Evolutionary conservation across 2,113 vertebrate genomes (phyloP).

Genomic region (Boulengeromyrus knoepffleri): DNA sequence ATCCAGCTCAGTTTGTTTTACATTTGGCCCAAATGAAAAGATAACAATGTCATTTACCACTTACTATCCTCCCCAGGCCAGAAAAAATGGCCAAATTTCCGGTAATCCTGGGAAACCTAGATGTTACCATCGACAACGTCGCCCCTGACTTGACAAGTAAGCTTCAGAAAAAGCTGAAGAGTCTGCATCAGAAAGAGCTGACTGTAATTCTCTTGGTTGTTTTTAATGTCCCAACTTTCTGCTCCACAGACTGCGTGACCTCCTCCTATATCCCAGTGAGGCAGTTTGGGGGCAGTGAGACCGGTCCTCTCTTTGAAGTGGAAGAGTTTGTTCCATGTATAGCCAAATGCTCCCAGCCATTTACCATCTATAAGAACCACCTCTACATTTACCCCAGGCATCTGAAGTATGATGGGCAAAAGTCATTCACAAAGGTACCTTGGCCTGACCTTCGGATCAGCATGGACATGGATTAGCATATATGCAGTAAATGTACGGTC

Average conservation of each 20-base stretch:
- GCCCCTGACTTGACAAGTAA: conserved; percentile 88
- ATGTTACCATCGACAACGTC: conserved; percentile 89
- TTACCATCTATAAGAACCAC: conserved; percentile 95
- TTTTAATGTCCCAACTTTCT: conserved; percentile 29
- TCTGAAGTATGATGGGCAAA: conserved; percentile 94
- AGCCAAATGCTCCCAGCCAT: conserved; percentile 89
- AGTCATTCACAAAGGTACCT: conserved; percentile 88
- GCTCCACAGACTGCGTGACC: conserved; percentile 81
- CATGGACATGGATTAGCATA: not conserved
- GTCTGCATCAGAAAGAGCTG: conserved; percentile 19
- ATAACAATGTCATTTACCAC: conserved; percentile 33
- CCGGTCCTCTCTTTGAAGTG: conserved; percentile 78
- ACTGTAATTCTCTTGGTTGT: conserved; percentile 32
- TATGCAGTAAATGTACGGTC: not conserved
- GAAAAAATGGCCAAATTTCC: conserved; percentile 98
- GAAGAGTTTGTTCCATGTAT: conserved; percentile 95
- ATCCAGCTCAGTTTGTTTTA: conserved; percentile 27
- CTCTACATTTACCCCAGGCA: conserved; percentile 91
- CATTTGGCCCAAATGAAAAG: conserved; percentile 38
- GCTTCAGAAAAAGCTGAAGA: conserved; percentile 35
- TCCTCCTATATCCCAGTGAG: conserved; percentile 95
- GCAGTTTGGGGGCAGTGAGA: conserved; percentile 75
- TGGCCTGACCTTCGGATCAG: not conserved
- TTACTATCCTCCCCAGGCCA: conserved; percentile 63
- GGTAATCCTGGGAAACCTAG: conserved; percentile 94